A percentile compares a stretch with the other conserved stretches of the same genome.
Conservation (phyloP, 2,797 vertebrate species). For the Acipenser ruthenus region DNA sequence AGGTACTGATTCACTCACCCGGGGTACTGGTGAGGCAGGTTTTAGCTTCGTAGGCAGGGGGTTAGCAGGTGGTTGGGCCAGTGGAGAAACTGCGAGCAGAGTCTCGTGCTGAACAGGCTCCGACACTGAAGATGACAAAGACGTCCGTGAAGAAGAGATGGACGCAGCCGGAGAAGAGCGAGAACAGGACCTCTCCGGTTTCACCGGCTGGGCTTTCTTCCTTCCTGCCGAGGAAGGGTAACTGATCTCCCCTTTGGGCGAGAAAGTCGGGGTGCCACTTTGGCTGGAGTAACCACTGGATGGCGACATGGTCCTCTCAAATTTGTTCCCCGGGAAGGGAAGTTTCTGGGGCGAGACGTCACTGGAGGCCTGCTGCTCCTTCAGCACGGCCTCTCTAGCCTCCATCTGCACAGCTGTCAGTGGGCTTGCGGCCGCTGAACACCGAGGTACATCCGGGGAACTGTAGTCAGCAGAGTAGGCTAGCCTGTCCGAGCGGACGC, state of each 20-base stretch:
- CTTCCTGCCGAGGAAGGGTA: conserved; percentile 62
- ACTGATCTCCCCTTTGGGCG: conserved; percentile 61
- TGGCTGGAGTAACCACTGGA: conserved; percentile 97
- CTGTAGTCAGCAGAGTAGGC: conserved; percentile 25
- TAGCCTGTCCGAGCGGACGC: conserved; percentile 5
- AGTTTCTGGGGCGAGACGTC: conserved; percentile 47
- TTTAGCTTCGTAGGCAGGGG: conserved; percentile 26
- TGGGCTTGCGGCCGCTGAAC: conserved; percentile 27
- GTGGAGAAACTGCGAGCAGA: not conserved
- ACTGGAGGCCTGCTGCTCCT: conserved; percentile 26
- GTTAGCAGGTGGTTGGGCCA: conserved; percentile 20
- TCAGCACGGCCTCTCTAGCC: conserved; percentile 14
- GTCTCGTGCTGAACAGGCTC: conserved; percentile 54
- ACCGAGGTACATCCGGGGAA: conserved; percentile 31
- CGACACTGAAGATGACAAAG: conserved; percentile 71
- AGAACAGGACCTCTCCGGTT: conserved; percentile 68
- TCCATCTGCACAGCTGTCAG: conserved; percentile 25
- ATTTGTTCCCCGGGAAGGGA: conserved; percentile 52
- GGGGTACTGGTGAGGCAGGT: conserved; percentile 20
- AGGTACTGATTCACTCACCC: conserved; percentile 24
- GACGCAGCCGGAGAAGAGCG: conserved; percentile 69
- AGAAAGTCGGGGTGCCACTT: conserved; percentile 86
- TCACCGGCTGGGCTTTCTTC: conserved; percentile 64
- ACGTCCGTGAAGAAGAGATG: conserved; percentile 74
- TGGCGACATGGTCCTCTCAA: conserved; percentile 88